These are phyloP conservation scores for Parauchenoglanis ngamensis DNA, from an alignment of 2,797 vertebrate species.

Conservation along the genomic window DNA sequence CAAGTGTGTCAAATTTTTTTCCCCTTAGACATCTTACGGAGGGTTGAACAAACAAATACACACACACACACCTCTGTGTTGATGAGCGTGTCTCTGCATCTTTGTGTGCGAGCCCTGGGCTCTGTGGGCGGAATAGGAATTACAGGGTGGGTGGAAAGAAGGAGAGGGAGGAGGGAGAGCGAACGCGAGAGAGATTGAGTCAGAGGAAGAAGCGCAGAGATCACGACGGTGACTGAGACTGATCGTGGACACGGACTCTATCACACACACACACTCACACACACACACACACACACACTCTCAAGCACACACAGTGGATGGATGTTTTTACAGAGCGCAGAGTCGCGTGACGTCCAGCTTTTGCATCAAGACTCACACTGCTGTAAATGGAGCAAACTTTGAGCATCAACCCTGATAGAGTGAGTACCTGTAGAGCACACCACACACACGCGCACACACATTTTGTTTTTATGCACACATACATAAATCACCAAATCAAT, in stretches of 20 bases:
- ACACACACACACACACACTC: slow-evolving; percentile 35
- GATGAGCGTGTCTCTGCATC: slow-evolving; percentile 68
- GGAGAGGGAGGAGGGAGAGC: slow-evolving; percentile 46
- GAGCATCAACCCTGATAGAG: slow-evolving; percentile 69
- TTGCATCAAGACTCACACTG: slow-evolving; percentile 69
- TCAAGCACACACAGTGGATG: slow-evolving; percentile 58
- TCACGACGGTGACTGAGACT: slow-evolving; percentile 62
- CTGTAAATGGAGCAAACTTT: slow-evolving; percentile 81
- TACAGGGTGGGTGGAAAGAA: slow-evolving; percentile 73
- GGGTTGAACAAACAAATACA: slow-evolving; percentile 36
- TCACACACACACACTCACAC: slow-evolving; percentile 32
- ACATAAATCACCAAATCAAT: neutral
- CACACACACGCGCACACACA: slow-evolving; percentile 18
- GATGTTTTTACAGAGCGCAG: slow-evolving; percentile 63
- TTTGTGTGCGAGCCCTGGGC: slow-evolving; percentile 70
- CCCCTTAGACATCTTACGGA: slow-evolving; percentile 41
- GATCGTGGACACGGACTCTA: slow-evolving; percentile 50
- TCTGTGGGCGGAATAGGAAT: slow-evolving; percentile 83
- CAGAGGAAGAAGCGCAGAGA: slow-evolving; percentile 62
- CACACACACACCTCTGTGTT: slow-evolving; percentile 56
- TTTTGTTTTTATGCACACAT: neutral
- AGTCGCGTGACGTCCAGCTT: slow-evolving; percentile 62
- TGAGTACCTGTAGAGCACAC: slow-evolving; percentile 54
- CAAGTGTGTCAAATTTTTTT: slow-evolving; percentile 26
- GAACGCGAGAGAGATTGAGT: slow-evolving; percentile 33